Percentiles rank a stretch among this genome's conserved stretches.
phyloP scores from a whole-genome alignment of 2,797 vertebrate genomes.

The Pelochelys cantorii region DNA sequence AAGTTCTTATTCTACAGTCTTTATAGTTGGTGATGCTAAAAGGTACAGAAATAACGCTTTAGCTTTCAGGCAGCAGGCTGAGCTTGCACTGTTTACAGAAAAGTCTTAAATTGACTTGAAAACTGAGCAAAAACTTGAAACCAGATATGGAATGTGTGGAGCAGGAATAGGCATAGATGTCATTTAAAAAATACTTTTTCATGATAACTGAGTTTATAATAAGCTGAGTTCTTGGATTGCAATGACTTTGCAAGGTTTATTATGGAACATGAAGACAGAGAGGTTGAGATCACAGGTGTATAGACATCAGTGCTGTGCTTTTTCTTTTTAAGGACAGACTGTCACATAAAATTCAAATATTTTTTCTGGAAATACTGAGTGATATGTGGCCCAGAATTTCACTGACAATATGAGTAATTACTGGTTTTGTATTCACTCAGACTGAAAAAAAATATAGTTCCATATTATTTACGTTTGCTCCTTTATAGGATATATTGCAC shows the following conservation, averaged over 20 bases:
- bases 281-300: slow-evolving; percentile 3
- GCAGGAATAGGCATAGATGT: slow-evolving; percentile 37
- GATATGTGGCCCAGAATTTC: not conserved
- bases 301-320: not conserved
- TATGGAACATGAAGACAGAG: slow-evolving; percentile 40
- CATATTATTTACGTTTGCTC: not conserved
- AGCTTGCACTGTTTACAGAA: slow-evolving; percentile 40
- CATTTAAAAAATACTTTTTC: slow-evolving; percentile 43
- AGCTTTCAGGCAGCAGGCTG: slow-evolving; percentile 49
- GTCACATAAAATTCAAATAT: slow-evolving; percentile 44
- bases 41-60: slow-evolving; percentile 58
- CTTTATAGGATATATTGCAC: not conserved
- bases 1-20: slow-evolving; percentile 62
- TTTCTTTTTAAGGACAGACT: slow-evolving; percentile 1
- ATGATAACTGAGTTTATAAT: slow-evolving; percentile 14
- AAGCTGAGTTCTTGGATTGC: slow-evolving; percentile 43
- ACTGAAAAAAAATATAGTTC: not conserved
- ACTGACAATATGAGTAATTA: not conserved
- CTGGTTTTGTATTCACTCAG: slow-evolving; percentile 10
- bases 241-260: slow-evolving; percentile 45
- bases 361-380: slow-evolving; percentile 10
- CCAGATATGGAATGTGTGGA: slow-evolving; percentile 44
- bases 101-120: slow-evolving; percentile 41
- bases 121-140: not conserved
- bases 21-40: slow-evolving; percentile 44